These are phyloP conservation scores for Glaucidium brasilianum DNA, from an alignment of 2,113 vertebrate species.

Conservation along the genomic window DNA sequence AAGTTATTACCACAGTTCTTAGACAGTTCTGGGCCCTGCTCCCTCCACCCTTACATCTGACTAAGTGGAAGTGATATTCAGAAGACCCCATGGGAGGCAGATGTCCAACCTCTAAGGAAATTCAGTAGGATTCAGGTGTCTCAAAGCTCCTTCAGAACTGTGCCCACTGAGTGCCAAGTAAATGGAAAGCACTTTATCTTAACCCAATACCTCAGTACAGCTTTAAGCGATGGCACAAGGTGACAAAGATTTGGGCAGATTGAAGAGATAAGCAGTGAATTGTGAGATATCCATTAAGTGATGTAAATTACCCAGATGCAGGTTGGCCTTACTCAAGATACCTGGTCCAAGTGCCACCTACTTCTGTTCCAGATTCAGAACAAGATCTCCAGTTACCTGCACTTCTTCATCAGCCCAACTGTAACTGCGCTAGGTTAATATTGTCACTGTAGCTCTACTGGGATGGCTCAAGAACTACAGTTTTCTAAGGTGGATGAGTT, in stretches of 20 bases:
- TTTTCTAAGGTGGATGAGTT: not conserved
- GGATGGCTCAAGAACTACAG: not conserved
- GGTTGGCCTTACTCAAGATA: not conserved
- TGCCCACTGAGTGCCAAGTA: not conserved
- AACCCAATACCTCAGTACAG: not conserved
- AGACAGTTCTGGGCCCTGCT: not conserved
- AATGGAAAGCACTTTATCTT: not conserved
- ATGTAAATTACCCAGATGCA: not conserved
- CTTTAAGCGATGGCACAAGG: not conserved
- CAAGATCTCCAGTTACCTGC: not conserved
- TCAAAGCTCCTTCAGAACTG: not conserved
- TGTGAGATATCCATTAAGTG: not conserved
- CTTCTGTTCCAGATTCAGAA: not conserved
- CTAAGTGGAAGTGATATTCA: not conserved
- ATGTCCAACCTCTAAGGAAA: not conserved
- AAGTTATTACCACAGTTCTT: not conserved
- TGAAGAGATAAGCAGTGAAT: not conserved
- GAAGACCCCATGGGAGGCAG: not conserved
- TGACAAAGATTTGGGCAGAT: not conserved
- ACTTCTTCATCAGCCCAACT: not conserved
- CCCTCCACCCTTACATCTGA: not conserved
- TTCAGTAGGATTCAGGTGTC: not conserved
- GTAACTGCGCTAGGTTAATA: accelerated
- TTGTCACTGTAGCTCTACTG: not conserved
- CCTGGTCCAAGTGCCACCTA: not conserved